Base-by-base conservation (phyloP, 2,797 vertebrate species). In the Galagoides demidoff region DNA sequence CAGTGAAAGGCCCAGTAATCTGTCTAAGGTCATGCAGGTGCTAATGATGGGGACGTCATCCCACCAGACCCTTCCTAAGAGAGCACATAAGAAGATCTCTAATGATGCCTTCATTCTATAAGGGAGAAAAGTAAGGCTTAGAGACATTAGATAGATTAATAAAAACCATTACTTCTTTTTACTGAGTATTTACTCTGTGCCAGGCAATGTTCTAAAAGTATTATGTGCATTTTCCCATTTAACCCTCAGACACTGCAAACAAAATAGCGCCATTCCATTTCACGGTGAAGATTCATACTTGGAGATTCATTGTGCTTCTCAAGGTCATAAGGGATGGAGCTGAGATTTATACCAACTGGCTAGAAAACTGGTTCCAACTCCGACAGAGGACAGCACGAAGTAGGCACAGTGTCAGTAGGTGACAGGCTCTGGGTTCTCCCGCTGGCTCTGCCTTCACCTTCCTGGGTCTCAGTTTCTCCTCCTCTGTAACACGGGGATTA, bases 401-500 rank as follows among this genome's bases (percentile, higher is more conserved):
- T 11, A 64, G 31, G 6, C 25, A 9, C 9, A 25, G 70, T 17
- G 49, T 23, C 13, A 2, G 8, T 25, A 34, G 11, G 6, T 2
- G 3, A 19, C 27, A 87, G 49, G n/a, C 13, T 61, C 14, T 22
- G 12, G 34, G 34, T 29, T 17, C 7, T n/a, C n/a, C 19, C 0
- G 1, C 14, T 12, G 4, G 5, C 29, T 64, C 39, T 16, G 16
- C 25, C 4, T 1, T 25, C 25, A 8, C 84, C 7, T 68, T 45
- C 5, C 73, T 34, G 64, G 64, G 34, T 17, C 88, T 94, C 89
- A 34, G 94, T 87, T 55, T 70, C 85, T 73, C 85, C 73, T 91
- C 85, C 68, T 57, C 79, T 68, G 76, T 64, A 37, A 5, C 29
- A 16, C 16, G 71, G 82, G 81, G 3, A 66, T n/a, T 14, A 49